phyloP scores from a whole-genome alignment of 30 jellyfish, hydroid and myxozoan genomes.

The Haliclystus octoradiatus region DNA sequence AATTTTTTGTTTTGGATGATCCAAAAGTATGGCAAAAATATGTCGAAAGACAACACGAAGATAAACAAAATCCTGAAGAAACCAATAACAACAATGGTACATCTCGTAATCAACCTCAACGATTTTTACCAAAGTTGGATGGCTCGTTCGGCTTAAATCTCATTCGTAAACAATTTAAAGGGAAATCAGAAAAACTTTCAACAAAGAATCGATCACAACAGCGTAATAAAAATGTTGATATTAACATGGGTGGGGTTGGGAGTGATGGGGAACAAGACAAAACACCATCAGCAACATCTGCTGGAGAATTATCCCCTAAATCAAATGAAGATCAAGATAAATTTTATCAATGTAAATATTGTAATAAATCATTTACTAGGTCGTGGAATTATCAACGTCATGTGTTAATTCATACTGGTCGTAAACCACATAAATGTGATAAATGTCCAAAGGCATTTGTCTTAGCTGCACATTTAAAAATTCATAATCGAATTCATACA shows the following conservation, averaged over 20 bases:
- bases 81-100: constrained; percentile 14
- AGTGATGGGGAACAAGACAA: constrained; percentile 13
- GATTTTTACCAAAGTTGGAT: not conserved
- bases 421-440: constrained; percentile 97
- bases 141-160: too few relatives aligned
- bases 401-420: constrained; percentile 91
- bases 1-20: constrained; percentile 79
- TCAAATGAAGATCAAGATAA: constrained; percentile 71
- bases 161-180: too few relatives aligned
- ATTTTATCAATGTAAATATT: constrained; percentile 74
- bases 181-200: not conserved
- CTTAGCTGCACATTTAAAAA: constrained; percentile 88
- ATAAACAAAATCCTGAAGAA: not conserved
- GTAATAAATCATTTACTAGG: constrained; percentile 74
- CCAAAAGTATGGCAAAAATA: constrained; percentile 51
- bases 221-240: too few relatives aligned
- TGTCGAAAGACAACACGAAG: constrained; percentile 22
- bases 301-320: constrained; percentile 81
- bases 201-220: not conserved
- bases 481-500: constrained; percentile 90
- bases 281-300: constrained; percentile 38
- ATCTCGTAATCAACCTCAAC: constrained; percentile 3
- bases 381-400: constrained; percentile 97
- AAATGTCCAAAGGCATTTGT: constrained; percentile 94
- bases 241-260: not conserved